Conservation (phyloP, 2,888 invertebrate genomes). For the Drosophila anomelani region DNA sequence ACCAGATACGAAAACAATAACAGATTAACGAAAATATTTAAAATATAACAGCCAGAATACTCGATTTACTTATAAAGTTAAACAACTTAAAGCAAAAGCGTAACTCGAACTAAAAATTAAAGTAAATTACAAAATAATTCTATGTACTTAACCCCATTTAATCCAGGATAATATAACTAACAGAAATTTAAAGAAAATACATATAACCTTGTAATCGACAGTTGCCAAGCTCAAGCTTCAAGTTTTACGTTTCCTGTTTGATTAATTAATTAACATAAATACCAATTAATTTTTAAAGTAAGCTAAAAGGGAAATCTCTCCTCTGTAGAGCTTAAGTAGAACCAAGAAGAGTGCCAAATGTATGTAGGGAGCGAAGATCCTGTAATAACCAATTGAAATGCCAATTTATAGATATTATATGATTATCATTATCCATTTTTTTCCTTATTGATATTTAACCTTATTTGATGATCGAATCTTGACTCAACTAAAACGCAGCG, state of each 20-base stretch:
- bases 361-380: slow-evolving; percentile 20
- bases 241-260: slow-evolving; percentile 19
- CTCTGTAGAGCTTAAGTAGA: slow-evolving; percentile 36
- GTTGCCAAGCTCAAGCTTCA: slow-evolving; percentile 39
- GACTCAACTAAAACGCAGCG: slow-evolving; percentile 28
- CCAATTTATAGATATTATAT: slow-evolving; percentile 38
- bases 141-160: slow-evolving; percentile 46
- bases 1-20: slow-evolving; percentile 46
- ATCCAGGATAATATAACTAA: slow-evolving; percentile 25
- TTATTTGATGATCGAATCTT: slow-evolving; percentile 22
- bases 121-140: slow-evolving; percentile 20
- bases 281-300: slow-evolving; percentile 20
- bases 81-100: slow-evolving; percentile 16
- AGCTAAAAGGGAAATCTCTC: slow-evolving; percentile 1
- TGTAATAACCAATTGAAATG: slow-evolving; percentile 33
- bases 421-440: slow-evolving; percentile 9
- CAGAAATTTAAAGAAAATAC: slow-evolving; percentile 11
- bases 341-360: slow-evolving; percentile 44
- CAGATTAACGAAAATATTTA: slow-evolving; percentile 25
- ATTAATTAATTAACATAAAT: slow-evolving; percentile 9
- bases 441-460: slow-evolving; percentile 5
- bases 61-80: slow-evolving; percentile 33
- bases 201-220: slow-evolving; percentile 14
- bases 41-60: slow-evolving; percentile 39
- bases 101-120: slow-evolving; percentile 26